These are phyloP conservation scores for Mionectes olivaceus DNA, from an alignment of 2,797 vertebrate genomes.

Conservation along the genomic window DNA sequence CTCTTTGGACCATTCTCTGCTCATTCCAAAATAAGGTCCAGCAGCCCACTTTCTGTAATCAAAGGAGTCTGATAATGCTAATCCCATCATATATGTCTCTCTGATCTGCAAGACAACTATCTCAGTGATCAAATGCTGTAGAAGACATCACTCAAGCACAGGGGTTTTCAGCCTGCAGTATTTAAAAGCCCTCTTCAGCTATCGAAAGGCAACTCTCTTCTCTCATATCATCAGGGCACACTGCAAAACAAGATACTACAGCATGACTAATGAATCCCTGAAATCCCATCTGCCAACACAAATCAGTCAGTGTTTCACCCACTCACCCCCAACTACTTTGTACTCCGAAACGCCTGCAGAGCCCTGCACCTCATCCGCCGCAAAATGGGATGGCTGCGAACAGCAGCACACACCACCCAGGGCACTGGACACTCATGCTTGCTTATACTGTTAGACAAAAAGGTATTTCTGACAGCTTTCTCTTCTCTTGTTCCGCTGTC, in stretches of 20 bases:
- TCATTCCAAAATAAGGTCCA: neutral
- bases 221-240: neutral
- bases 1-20: neutral
- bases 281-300: constrained; percentile 47
- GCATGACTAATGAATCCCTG: constrained; percentile 55
- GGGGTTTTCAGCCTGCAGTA: neutral
- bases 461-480: neutral
- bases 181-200: constrained; percentile 5
- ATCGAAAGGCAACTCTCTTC: neutral
- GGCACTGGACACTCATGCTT: neutral
- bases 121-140: neutral
- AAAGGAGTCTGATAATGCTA: neutral
- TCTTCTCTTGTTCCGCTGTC: neutral
- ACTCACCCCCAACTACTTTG: neutral
- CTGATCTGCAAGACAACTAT: neutral
- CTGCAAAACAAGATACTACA: constrained; percentile 44
- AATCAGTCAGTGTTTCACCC: constrained; percentile 31
- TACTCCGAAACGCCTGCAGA: accelerated
- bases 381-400: neutral
- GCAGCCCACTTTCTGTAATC: neutral
- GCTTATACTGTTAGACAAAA: neutral
- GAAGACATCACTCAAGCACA: neutral
- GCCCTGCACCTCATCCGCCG: neutral
- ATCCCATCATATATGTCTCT: neutral
- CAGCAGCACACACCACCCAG: accelerated